Percentiles rank a stretch among this genome's conserved stretches.
phyloP scores from a whole-genome alignment of 2,113 vertebrate genomes.

The Lontra canadensis region DNA sequence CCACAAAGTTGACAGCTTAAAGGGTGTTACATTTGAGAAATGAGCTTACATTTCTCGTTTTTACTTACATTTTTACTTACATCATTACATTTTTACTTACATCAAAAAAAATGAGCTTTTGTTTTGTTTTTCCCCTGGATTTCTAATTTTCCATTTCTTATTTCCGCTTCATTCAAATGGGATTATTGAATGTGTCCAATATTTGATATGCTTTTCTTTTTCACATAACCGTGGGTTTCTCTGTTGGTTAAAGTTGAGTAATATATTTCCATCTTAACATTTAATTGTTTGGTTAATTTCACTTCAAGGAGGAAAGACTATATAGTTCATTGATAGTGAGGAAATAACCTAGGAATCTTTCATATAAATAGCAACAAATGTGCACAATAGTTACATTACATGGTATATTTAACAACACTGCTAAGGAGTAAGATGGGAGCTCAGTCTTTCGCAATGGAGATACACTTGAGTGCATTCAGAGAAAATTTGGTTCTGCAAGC shows the following conservation, averaged over 20 bases:
- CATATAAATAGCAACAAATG: slow-evolving; percentile 77
- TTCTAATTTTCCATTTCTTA: slow-evolving; percentile 34
- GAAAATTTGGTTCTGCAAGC: slow-evolving; percentile 81
- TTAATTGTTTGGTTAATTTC: slow-evolving; percentile 80
- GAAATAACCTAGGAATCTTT: slow-evolving; percentile 74
- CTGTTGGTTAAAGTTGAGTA: slow-evolving; percentile 68
- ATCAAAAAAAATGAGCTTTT: too few species aligned
- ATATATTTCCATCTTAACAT: slow-evolving; percentile 63
- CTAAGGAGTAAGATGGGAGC: slow-evolving; percentile 71
- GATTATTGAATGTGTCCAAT: neutral
- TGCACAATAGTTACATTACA: slow-evolving; percentile 80
- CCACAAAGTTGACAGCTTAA: neutral
- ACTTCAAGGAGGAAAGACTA: slow-evolving; percentile 69
- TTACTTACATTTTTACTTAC: too few species aligned
- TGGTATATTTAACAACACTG: slow-evolving; percentile 81
- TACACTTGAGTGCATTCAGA: slow-evolving; percentile 73
- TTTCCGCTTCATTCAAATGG: neutral
- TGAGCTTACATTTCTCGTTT: neutral
- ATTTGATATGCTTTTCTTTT: neutral
- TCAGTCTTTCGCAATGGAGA: slow-evolving; percentile 68
- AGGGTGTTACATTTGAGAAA: neutral
- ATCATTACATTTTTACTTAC: too few species aligned
- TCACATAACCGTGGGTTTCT: slow-evolving; percentile 26
- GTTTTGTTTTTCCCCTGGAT: neutral
- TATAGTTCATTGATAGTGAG: slow-evolving; percentile 76